Evolutionary conservation across 2,113 vertebrate genomes (phyloP).

Genomic region (Helogale parvula): DNA sequence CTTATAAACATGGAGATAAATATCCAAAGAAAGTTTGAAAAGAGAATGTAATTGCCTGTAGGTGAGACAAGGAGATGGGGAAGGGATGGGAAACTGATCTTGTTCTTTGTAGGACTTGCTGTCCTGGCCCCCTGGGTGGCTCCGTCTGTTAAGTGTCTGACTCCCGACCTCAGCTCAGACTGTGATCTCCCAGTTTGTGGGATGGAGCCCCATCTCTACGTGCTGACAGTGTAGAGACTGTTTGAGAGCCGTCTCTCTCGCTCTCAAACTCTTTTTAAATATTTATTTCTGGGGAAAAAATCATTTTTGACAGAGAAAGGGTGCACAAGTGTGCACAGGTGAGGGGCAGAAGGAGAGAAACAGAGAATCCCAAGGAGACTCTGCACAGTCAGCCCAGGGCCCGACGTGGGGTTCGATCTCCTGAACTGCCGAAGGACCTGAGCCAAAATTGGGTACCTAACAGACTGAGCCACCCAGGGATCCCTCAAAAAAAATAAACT

Average conservation of each 20-base stretch:
- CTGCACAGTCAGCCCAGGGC: background rate
- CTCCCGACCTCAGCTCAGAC: too few species aligned
- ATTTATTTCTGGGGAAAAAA: background rate
- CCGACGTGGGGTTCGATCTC: background rate
- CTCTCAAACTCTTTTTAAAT: too few species aligned
- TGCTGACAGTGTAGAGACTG: too few species aligned
- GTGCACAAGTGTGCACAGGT: background rate
- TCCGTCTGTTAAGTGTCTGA: too few species aligned
- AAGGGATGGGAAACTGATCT: background rate
- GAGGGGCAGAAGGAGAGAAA: background rate
- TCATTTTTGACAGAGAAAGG: background rate
- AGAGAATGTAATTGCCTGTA: background rate
- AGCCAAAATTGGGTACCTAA: background rate
- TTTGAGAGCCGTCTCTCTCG: too few species aligned
- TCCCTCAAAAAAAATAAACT: too few species aligned
- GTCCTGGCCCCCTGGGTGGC: too few species aligned
- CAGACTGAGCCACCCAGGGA: background rate
- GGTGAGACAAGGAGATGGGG: background rate
- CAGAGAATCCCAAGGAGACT: background rate
- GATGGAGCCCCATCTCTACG: too few species aligned
- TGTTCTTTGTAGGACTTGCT: background rate
- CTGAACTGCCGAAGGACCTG: background rate
- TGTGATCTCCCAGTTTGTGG: too few species aligned
- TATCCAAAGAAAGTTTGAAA: background rate
- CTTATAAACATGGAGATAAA: background rate